phyloP scores from a whole-genome alignment of 2,797 vertebrate species.

The Mus minutoides region DNA sequence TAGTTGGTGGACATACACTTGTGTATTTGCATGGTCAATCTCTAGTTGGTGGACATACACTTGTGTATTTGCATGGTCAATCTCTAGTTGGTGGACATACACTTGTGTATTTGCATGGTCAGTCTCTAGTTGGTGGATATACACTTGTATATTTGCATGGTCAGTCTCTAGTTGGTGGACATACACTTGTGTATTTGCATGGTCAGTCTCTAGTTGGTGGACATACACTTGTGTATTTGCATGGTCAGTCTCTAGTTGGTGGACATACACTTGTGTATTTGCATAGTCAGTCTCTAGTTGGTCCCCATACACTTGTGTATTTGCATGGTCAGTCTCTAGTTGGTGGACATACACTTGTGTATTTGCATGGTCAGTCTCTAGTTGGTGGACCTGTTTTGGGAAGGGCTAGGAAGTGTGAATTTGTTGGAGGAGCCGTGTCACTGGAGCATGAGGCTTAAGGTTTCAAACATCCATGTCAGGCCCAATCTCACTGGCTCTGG shows the following conservation, averaged over 20 bases:
- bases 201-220: not conserved
- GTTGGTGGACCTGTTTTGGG: not conserved
- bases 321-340: not conserved
- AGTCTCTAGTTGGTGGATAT: no score
- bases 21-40: not conserved
- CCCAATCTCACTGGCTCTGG: not conserved
- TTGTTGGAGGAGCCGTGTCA: not conserved
- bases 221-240: not conserved
- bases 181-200: not conserved
- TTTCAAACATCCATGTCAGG: not conserved
- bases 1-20: no score
- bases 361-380: not conserved
- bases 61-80: not conserved
- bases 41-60: no score
- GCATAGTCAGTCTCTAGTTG: not conserved
- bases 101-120: not conserved
- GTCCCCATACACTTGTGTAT: not conserved
- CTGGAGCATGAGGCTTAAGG: not conserved
- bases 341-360: no score
- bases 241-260: not conserved
- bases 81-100: fast-evolving
- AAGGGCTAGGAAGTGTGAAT: not conserved
- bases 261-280: not conserved
- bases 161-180: not conserved
- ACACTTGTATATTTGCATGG: not conserved